These are phyloP conservation scores for Mimachlamys varia DNA, from an alignment of 2,888 invertebrate species.

Conservation along the genomic window DNA sequence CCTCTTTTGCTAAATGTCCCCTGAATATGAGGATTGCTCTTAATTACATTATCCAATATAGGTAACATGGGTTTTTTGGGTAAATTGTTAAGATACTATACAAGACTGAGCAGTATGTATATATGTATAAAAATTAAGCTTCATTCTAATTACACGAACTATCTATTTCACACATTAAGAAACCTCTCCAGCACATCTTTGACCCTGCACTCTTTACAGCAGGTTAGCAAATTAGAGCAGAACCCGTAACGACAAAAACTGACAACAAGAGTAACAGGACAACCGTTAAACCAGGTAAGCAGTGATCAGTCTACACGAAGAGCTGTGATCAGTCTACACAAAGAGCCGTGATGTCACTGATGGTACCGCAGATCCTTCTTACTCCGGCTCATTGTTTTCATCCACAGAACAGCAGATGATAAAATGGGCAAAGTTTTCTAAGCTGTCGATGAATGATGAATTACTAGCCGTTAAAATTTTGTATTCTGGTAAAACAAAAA, in stretches of 20 bases:
- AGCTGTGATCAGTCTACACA: not conserved
- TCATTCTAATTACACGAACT: not conserved
- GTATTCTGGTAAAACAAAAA: conserved; percentile 29
- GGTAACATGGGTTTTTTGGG: too few relatives aligned
- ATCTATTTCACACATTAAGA: not conserved
- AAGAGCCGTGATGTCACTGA: not conserved
- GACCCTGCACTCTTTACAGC: not conserved
- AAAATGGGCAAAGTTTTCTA: not conserved
- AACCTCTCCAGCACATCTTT: not conserved
- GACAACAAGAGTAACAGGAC: not conserved
- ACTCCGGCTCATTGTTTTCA: not conserved
- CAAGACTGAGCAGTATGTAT: not conserved
- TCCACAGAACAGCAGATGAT: not conserved
- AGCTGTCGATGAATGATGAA: conserved; percentile 30
- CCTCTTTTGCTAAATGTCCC: too few relatives aligned
- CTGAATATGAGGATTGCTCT: too few relatives aligned
- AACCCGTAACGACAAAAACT: conserved; percentile 2
- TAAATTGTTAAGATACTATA: too few relatives aligned
- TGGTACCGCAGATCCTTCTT: not conserved
- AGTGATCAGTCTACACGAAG: not conserved
- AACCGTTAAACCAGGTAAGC: not conserved
- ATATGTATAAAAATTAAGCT: not conserved
- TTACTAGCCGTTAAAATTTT: conserved; percentile 2
- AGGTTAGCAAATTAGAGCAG: not conserved
- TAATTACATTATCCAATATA: too few relatives aligned